Evolutionary conservation across 2,113 vertebrate genomes (phyloP), one percentile per base, ranked within the genome.

Genomic region (Oreochromis niloticus): DNA sequence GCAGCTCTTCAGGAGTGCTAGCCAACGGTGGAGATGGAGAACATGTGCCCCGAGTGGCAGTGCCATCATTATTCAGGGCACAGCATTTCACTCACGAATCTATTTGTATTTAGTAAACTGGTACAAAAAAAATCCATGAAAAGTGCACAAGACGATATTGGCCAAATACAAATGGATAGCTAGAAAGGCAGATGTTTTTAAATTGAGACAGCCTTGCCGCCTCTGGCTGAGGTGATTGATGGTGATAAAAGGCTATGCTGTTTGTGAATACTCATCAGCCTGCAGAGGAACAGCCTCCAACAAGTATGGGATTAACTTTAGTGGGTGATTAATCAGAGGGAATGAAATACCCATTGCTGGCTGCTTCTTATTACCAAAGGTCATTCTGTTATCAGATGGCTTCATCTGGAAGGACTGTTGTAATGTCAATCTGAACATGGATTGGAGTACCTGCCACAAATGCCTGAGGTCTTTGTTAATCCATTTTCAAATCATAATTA

Each of bases 251-350:
- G 19, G 36, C 10, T 75, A 2, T 4, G 27, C 73, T 80, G 61
- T 86, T 89, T 39, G 9, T 88, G 85, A 91, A 78, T 84, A 57
- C 61, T 86, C 83, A 52, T 87, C 83, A 87, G 59, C 22, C 78
- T 34, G 52, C 83, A 39, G 39, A 82, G 52, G n/a, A 90, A 27
- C 34, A 32, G 9, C 82, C 86, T 87, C 55, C 66, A 55, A 71
- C 50, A 57, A 81, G 43, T 19, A 41, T 80, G 59, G 56, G 84
- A 84, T 84, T 85, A 84, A 83, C 5, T 73, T 43, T 46, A 85
- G 84, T 41, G 41, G 50, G 82, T 68, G 81, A 91, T 93, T 89
- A 87, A 93, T 93, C 88, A 80, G 78, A 87, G 68, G 52, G 68
- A 85, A 85, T 63, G 34, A 92, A 88, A 90, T 87, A 91, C 88